These are phyloP conservation scores for Chrysina gloriosa DNA, from an alignment of 2,888 invertebrate species.

Conservation along the genomic window DNA sequence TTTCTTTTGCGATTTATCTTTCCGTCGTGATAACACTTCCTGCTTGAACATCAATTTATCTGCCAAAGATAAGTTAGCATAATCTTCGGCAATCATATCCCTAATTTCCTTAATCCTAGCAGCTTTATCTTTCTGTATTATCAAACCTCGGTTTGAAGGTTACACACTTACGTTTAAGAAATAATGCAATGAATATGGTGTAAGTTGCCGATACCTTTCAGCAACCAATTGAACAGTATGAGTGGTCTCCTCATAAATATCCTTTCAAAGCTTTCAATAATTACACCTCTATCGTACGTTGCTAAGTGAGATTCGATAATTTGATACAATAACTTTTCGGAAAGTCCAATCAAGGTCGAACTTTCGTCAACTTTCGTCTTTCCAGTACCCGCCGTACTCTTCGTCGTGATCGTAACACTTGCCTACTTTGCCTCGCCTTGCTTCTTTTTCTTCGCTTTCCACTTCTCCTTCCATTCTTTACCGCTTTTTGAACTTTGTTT, in stretches of 20 bases:
- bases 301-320: constrained; percentile 52
- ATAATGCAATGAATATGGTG: constrained; percentile 57
- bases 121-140: constrained; percentile 42
- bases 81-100: constrained; percentile 51
- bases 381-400: constrained; percentile 42
- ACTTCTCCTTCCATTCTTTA: neutral
- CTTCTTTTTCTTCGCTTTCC: constrained; percentile 43
- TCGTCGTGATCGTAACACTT: constrained; percentile 31
- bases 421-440: constrained; percentile 42
- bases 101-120: constrained; percentile 45
- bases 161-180: constrained; percentile 41
- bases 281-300: constrained; percentile 50
- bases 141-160: constrained; percentile 49
- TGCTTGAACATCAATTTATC: constrained; percentile 49
- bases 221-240: constrained; percentile 53
- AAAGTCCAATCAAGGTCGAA: constrained; percentile 55
- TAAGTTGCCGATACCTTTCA: constrained; percentile 56
- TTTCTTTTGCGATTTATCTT: constrained; percentile 44
- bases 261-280: constrained; percentile 59
- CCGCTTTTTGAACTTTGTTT: constrained; percentile 26
- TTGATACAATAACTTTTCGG: constrained; percentile 51
- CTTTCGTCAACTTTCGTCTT: constrained; percentile 43
- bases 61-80: constrained; percentile 47
- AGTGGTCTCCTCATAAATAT: constrained; percentile 55
- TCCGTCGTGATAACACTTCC: constrained; percentile 50